Conservation (phyloP, 2,797 vertebrate genomes). For the Columba guinea region DNA sequence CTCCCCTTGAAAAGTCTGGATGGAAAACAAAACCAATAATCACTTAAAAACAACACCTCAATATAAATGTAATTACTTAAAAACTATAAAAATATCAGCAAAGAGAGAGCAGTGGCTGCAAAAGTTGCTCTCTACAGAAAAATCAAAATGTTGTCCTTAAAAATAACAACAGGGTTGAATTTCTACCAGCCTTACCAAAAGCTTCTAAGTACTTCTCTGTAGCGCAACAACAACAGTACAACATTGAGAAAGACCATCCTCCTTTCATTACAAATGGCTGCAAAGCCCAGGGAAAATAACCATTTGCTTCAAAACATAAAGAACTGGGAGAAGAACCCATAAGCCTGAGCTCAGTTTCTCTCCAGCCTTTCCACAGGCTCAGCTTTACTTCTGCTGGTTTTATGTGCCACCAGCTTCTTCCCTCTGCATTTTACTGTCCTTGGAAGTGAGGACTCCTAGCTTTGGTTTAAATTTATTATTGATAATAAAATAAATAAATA, state of each 20-base stretch:
- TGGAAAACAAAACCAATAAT: not conserved
- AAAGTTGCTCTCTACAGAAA: not conserved
- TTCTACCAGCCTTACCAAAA: not conserved
- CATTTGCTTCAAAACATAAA: not conserved
- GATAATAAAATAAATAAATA: conserved; percentile 60
- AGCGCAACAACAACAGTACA: no score
- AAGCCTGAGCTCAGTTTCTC: not conserved
- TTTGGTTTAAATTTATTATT: conserved; percentile 44
- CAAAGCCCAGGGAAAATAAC: no score
- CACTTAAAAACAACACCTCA: not conserved
- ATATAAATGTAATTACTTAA: not conserved
- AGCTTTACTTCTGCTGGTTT: not conserved
- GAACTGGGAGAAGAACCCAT: not conserved
- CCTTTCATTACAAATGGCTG: fast-evolving
- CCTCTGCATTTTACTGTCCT: not conserved
- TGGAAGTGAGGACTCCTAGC: not conserved
- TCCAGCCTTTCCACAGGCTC: not conserved
- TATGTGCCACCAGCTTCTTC: not conserved
- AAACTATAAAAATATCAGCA: not conserved
- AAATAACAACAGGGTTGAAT: not conserved
- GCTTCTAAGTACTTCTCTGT: not conserved
- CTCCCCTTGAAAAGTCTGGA: not conserved
- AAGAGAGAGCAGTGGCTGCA: not conserved
- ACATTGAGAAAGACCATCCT: fast-evolving
- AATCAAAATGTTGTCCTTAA: not conserved